These are phyloP conservation scores for Drosophila koepferae DNA, from an alignment of 2,888 invertebrate genomes.

Conservation along the genomic window DNA sequence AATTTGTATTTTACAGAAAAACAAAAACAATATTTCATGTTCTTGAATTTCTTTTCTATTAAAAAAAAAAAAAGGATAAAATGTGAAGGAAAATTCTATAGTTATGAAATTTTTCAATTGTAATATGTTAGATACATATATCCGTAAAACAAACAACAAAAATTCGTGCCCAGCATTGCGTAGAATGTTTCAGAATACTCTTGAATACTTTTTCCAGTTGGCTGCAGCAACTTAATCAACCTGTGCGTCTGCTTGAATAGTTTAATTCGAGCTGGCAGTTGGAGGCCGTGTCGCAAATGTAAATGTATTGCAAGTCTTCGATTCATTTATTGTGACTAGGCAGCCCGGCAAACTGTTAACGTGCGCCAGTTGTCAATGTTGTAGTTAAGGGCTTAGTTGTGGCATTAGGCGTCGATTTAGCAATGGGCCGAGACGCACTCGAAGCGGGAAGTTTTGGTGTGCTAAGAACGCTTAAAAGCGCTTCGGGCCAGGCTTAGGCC, in stretches of 20 bases:
- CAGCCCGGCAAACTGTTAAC: constrained; percentile 31
- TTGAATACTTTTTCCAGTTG: constrained; percentile 19
- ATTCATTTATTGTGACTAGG: constrained; percentile 70
- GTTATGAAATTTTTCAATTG: background rate
- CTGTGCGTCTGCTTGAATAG: constrained; percentile 27
- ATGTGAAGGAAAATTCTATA: background rate
- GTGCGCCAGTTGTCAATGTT: constrained; percentile 71
- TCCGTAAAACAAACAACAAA: too few species aligned
- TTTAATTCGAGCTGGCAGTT: constrained; percentile 16
- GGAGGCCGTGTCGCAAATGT: constrained; percentile 36
- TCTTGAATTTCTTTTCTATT: background rate
- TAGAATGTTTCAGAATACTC: constrained; percentile 22
- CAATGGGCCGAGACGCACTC: constrained; percentile 39
- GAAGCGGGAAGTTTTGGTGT: constrained; percentile 50
- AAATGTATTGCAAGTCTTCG: constrained; percentile 62
- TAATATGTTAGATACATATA: background rate
- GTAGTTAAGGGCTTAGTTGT: constrained; percentile 77
- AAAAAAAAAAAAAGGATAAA: background rate
- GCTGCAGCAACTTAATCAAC: background rate
- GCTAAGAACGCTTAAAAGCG: constrained; percentile 73
- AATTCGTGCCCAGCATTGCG: background rate
- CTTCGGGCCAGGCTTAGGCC: constrained; percentile 63
- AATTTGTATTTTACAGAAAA: background rate
- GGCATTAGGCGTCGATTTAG: constrained; percentile 78
- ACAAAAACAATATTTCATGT: background rate